Evolutionary conservation across 1,140 invertebrate species (phyloP), one percentile per base, ranked within the genome.

Genomic region (Eueides isabella): DNA sequence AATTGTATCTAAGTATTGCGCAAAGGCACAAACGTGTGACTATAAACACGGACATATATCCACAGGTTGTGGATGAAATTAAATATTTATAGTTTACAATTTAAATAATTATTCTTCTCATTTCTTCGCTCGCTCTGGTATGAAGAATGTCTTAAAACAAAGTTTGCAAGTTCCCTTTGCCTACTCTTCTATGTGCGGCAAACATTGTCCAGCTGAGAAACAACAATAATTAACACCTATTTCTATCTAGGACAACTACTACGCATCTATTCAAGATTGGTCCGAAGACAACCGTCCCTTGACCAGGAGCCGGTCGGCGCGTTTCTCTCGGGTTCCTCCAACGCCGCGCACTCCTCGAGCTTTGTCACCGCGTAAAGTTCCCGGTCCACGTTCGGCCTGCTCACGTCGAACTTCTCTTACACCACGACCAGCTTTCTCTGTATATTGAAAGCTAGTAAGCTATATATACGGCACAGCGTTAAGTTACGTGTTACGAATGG

Each of bases 341-440:
- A 87, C 88, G 0, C 84, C 80, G 29, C 83, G 87, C 61, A 85
- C 87, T 0, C 85, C 87, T 0, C 83, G 85, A 23, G 83, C 85
- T 0, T 69, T 85, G 0, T 89, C 87, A 0, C 90, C 87, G 6
- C 85, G 81, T 62, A 85, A 84, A 70, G 80, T 5, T 80, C 83
- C 88, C 29, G 90, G 85, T 0, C 81, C 83, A 0, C 80, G 83
- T 7, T 84, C 86, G 6, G 78, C 84, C 0, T 89, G 85, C 67
- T 88, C 89, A 3, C 78, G 91, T 61, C 83, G 87, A 28, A 79
- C 85, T 0, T 87, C 86, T 0, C 77, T 92, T 12, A 80, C 85
- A 41, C 88, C 88, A 28, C 83, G 91, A 14, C 91, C 91, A 2
- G 91, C 91, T 19, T 92, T 92, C 61, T 85, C 89, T 16, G 78